Base-by-base conservation (phyloP, 1,140 invertebrate species). In the Drosophila willistoni region DNA sequence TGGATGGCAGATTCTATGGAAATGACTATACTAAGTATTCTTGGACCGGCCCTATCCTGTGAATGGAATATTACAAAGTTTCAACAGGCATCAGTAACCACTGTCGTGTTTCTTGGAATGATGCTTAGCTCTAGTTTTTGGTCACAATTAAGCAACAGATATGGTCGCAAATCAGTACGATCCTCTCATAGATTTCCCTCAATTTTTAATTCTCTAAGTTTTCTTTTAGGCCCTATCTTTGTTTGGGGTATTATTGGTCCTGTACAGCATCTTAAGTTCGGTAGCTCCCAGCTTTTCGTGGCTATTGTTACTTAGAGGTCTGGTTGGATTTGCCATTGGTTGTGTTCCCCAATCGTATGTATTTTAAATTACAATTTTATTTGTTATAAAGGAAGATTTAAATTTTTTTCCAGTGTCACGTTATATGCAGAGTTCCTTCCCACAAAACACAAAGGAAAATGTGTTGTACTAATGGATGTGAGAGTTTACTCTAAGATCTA, bases 1-100 rank as follows among this genome's bases (percentile, higher is more conserved):
- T 97, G 98, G 98, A 99, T 98, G 98, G 97, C 98, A 33, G 98
- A 99, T 92, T 98, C 97, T 44, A 99, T 99, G 98, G 98, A 99
- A 94, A 99, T 99, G 96, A 99, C 98, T 91, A 98, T 99, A 87
- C 93, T 99, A 7, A 97, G 97, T 79, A 98, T 99, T 76, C 92
- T 99, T 13, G 97, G 97, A 55, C 98, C 98, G 55, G 97, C 98
- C 0, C 92, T 99, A 17, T 97, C 98, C 91, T 99, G 98, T 93
- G 96, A 97, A 92, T 99, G 98, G 98, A 95, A 96, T 85, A 96
- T 99, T 74, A 95, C 95, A 73, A 98, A 97, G 84, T 94, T 95
- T 77, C 94, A 95, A 81, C 94, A 95, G 92, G 94, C 94, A 42
- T 81, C 95, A 19, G 95, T 94, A 33, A 95, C 94, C 61, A 95